Conservation (phyloP, 2,113 vertebrate species). For the Oceanodroma tethys region DNA sequence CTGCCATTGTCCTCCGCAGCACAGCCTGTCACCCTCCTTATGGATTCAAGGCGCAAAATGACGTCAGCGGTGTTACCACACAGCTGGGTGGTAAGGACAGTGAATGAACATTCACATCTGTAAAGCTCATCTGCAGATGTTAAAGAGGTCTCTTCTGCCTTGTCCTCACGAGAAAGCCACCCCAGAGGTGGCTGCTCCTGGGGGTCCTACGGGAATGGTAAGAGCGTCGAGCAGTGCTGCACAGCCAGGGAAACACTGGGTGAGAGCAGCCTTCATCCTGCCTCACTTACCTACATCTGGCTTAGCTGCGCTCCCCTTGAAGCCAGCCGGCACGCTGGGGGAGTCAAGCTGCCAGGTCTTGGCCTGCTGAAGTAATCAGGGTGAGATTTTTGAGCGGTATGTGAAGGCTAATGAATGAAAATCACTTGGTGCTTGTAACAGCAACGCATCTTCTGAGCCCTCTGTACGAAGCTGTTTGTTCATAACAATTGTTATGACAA, state of each 20-base stretch:
- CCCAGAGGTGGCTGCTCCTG: background rate
- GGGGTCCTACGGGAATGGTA: background rate
- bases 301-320: background rate
- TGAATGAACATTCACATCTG: background rate
- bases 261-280: background rate
- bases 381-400: background rate
- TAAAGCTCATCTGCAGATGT: background rate
- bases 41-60: background rate
- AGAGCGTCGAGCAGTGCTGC: background rate
- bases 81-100: background rate
- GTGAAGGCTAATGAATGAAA: slow-evolving; percentile 13
- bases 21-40: rapidly evolving
- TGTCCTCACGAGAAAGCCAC: background rate
- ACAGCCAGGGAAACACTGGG: background rate
- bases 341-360: background rate
- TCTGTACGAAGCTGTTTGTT: slow-evolving; percentile 29
- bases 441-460: background rate
- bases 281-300: background rate
- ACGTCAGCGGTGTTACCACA: background rate
- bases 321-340: background rate
- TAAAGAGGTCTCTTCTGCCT: background rate
- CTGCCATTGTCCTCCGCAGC: background rate
- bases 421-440: background rate
- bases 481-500: slow-evolving; percentile 40
- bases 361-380: background rate